Conservation (phyloP, 2,113 vertebrate species). For the Saccopteryx leptura region DNA sequence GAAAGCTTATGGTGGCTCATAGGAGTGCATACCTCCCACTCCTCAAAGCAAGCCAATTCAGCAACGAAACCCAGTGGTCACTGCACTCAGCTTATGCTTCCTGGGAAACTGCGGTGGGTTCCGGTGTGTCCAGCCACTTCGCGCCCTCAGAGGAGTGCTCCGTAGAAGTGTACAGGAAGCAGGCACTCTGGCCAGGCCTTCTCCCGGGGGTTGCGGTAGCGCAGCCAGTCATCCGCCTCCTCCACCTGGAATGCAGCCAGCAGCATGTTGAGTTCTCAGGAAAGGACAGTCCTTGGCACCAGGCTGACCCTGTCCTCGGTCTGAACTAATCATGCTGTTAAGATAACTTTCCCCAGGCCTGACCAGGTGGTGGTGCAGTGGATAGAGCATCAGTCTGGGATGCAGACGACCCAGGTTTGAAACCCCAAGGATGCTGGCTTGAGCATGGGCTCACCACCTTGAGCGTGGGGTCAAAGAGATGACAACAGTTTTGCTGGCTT, state of each 20-base stretch:
- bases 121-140: constrained; percentile 94
- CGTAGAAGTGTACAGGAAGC: constrained; percentile 94
- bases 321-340: accelerated
- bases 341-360: accelerated
- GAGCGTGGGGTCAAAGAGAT: too few species aligned
- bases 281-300: accelerated
- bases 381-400: too few species aligned
- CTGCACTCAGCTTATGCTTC: accelerated
- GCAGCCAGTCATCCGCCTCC: constrained; percentile 95
- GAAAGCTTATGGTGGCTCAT: neutral
- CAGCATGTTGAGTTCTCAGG: too few species aligned
- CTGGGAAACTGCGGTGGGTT: constrained; percentile 45
- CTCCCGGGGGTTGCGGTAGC: constrained; percentile 95
- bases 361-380: too few species aligned
- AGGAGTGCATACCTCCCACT: neutral
- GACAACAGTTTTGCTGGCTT: too few species aligned
- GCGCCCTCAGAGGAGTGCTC: constrained; percentile 86
- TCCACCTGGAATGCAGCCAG: constrained; percentile 89
- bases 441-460: too few species aligned
- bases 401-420: too few species aligned
- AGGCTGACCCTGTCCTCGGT: neutral
- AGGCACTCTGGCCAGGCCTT: constrained; percentile 94
- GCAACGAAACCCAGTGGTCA: neutral
- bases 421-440: too few species aligned
- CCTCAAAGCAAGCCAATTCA: neutral